Percentiles rank a stretch among this genome's conserved stretches.
Evolutionary conservation across 2,888 invertebrate genomes (phyloP).

Genomic region (Encarsia formosa): DNA sequence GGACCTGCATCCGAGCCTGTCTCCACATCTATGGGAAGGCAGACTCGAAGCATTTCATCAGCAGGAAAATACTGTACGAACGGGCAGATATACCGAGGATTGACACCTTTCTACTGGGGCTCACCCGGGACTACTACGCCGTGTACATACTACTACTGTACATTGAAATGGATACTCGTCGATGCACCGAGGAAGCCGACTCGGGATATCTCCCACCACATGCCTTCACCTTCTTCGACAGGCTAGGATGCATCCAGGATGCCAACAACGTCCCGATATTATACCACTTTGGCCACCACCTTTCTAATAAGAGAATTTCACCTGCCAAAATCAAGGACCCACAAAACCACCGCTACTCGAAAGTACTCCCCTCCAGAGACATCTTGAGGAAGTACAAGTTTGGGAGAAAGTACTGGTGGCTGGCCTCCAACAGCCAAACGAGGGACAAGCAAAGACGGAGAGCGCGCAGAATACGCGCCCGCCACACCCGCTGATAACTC

Average conservation of each 20-base stretch:
- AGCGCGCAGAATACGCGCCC: too few relatives aligned
- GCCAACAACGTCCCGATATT: not conserved
- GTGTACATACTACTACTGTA: not conserved
- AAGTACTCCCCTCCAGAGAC: not conserved
- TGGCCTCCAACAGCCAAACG: not conserved
- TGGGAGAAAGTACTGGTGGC: not conserved
- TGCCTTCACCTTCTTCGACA: not conserved
- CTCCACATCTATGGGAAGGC: not conserved
- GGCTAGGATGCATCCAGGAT: not conserved
- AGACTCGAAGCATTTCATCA: not conserved
- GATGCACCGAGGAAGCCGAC: not conserved
- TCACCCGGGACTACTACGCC: conserved; percentile 4
- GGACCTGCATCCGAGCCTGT: not conserved
- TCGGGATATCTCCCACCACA: not conserved
- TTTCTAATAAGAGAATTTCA: not conserved
- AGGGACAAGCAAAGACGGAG: not conserved
- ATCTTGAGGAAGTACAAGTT: too few relatives aligned
- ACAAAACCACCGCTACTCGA: not conserved
- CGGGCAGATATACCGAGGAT: conserved; percentile 14
- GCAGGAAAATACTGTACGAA: conserved; percentile 6
- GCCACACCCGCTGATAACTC: too few relatives aligned
- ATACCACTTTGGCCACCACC: not conserved
- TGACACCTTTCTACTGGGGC: conserved; percentile 6
- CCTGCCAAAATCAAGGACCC: too few relatives aligned
- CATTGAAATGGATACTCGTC: not conserved